Evolutionary conservation across 2,888 invertebrate species (phyloP).

Genomic region (Tetropium fuscum): DNA sequence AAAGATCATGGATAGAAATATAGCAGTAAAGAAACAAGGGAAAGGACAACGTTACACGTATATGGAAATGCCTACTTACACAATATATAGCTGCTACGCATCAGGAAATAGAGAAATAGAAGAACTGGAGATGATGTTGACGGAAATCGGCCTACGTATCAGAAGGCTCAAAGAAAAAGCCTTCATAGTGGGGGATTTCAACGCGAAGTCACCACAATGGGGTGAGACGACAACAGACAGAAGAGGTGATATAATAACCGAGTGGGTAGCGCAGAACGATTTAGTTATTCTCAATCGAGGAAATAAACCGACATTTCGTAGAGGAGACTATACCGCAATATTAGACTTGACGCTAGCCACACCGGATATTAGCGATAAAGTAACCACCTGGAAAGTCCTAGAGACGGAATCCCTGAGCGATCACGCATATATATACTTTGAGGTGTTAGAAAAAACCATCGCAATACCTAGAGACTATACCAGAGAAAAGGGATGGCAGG

Average conservation of each 20-base stretch:
- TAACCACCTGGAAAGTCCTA: slow-evolving; percentile 30
- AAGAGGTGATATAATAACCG: slow-evolving; percentile 23
- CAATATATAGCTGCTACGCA: slow-evolving; percentile 18
- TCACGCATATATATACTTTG: slow-evolving; percentile 37
- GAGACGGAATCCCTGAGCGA: slow-evolving; percentile 37
- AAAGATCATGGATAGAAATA: too few relatives aligned
- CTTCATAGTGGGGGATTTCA: slow-evolving; percentile 16
- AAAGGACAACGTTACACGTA: too few relatives aligned
- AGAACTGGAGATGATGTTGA: slow-evolving; percentile 27
- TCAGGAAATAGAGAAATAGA: slow-evolving; percentile 23
- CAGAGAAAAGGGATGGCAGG: slow-evolving; percentile 10
- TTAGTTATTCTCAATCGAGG: slow-evolving; percentile 23
- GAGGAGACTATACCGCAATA: slow-evolving; percentile 34
- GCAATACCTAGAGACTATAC: neutral
- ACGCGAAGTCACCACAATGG: slow-evolving; percentile 40
- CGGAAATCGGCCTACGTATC: slow-evolving; percentile 23
- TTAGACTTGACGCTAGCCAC: slow-evolving; percentile 38
- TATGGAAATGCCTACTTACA: neutral
- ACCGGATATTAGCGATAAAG: neutral
- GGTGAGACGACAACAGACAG: slow-evolving; percentile 27
- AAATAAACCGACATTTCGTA: slow-evolving; percentile 28
- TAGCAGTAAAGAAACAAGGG: too few relatives aligned
- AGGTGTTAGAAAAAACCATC: slow-evolving; percentile 3
- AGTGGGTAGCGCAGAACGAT: slow-evolving; percentile 28
- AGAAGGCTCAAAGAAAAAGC: slow-evolving; percentile 9